These are phyloP conservation scores for Spilosoma lubricipeda DNA, from an alignment of 2,888 invertebrate genomes.

Conservation along the genomic window DNA sequence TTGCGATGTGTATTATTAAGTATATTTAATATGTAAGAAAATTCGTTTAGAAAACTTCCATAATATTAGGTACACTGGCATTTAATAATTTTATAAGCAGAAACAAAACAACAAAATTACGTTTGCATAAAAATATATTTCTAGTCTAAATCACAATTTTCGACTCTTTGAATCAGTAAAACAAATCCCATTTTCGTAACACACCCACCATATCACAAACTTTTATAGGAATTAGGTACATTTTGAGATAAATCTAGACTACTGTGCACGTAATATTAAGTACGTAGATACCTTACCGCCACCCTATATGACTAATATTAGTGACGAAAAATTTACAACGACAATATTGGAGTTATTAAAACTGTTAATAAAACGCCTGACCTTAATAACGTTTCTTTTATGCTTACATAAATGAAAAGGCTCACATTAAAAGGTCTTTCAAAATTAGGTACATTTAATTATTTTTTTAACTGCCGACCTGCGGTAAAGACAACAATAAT, in stretches of 20 bases:
- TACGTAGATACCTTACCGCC: slow-evolving; percentile 37
- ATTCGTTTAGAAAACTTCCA: too few species aligned
- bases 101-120: slow-evolving; percentile 39
- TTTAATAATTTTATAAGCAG: neutral
- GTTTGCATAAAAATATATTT: slow-evolving; percentile 69
- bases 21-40: too few species aligned
- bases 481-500: neutral
- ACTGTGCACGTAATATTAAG: slow-evolving; percentile 45
- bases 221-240: slow-evolving; percentile 39
- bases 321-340: slow-evolving; percentile 25
- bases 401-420: neutral
- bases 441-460: neutral
- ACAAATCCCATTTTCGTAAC: slow-evolving; percentile 39
- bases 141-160: slow-evolving; percentile 66
- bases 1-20: too few species aligned
- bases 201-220: slow-evolving; percentile 48
- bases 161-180: slow-evolving; percentile 66
- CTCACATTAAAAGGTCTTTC: neutral
- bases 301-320: slow-evolving; percentile 34
- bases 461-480: neutral
- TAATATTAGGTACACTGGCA: too few species aligned
- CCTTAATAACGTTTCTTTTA: neutral
- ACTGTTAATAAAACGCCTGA: neutral
- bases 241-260: slow-evolving; percentile 41
- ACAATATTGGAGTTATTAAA: neutral